phyloP scores from a whole-genome alignment of 2,888 invertebrate genomes.

The Pharmacophagus antenor region DNA sequence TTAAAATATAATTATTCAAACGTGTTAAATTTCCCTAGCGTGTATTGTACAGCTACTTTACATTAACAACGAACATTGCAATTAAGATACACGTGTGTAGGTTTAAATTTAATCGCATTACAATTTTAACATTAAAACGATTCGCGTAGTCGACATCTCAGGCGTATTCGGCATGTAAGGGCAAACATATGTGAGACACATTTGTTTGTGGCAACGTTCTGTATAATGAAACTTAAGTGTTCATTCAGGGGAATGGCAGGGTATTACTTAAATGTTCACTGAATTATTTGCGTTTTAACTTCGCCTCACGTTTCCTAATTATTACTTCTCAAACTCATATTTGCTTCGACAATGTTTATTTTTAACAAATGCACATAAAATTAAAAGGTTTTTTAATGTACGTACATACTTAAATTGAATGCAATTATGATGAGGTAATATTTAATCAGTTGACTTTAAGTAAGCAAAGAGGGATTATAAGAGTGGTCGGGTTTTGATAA shows the following conservation, averaged over 20 bases:
- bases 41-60: background rate
- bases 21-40: background rate
- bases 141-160: constrained; percentile 5
- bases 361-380: background rate
- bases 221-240: constrained; percentile 14
- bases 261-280: constrained; percentile 12
- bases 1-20: too few relatives aligned
- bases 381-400: background rate
- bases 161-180: background rate
- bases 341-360: background rate
- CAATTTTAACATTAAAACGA: constrained; percentile 12
- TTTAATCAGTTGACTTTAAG: too few relatives aligned
- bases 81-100: background rate
- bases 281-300: constrained; percentile 16
- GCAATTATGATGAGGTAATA: too few relatives aligned
- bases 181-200: constrained; percentile 6
- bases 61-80: background rate
- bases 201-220: constrained; percentile 9
- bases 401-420: too few relatives aligned
- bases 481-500: background rate
- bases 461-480: background rate
- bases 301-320: constrained; percentile 4
- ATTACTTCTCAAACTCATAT: background rate
- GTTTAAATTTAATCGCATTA: constrained; percentile 8
- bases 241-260: constrained; percentile 10